These are phyloP conservation scores for Accipiter cooperii DNA, from an alignment of 2,113 vertebrate species.

Conservation along the genomic window DNA sequence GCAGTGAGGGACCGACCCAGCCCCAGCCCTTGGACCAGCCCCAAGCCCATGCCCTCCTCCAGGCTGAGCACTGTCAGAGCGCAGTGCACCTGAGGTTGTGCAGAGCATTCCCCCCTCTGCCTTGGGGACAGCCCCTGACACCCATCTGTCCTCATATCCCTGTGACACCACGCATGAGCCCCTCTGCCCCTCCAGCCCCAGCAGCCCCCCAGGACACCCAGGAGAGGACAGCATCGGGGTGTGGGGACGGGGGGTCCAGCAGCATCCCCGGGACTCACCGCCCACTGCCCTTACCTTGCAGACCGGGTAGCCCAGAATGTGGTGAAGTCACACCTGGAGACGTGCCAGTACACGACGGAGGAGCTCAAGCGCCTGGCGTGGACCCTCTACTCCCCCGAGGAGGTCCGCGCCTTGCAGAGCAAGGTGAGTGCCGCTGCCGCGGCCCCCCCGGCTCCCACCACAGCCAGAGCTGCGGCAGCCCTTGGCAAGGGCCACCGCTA, in stretches of 20 bases:
- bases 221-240: rapidly evolving
- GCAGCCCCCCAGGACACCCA: neutral
- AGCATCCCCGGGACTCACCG: rapidly evolving
- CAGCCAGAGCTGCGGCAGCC: neutral
- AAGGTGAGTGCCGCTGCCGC: constrained; percentile 64
- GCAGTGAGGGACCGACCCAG: rapidly evolving
- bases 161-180: rapidly evolving
- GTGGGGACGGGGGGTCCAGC: rapidly evolving
- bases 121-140: neutral
- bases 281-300: neutral
- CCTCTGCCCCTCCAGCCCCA: neutral
- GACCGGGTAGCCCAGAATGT: constrained; percentile 84
- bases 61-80: neutral
- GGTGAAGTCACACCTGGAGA: constrained; percentile 87
- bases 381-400: constrained; percentile 82
- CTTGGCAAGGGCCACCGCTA: too few relatives aligned
- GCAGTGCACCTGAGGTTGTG: neutral
- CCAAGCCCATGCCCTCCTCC: neutral
- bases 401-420: constrained; percentile 79
- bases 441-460: rapidly evolving
- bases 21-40: neutral
- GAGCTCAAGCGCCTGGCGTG: constrained; percentile 84
- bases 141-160: neutral
- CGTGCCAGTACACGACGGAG: constrained; percentile 84
- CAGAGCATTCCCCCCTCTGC: neutral